Evolutionary conservation across 2,888 invertebrate species (phyloP), one percentile per base, ranked within the genome.

Genomic region (Melanargia galathea): DNA sequence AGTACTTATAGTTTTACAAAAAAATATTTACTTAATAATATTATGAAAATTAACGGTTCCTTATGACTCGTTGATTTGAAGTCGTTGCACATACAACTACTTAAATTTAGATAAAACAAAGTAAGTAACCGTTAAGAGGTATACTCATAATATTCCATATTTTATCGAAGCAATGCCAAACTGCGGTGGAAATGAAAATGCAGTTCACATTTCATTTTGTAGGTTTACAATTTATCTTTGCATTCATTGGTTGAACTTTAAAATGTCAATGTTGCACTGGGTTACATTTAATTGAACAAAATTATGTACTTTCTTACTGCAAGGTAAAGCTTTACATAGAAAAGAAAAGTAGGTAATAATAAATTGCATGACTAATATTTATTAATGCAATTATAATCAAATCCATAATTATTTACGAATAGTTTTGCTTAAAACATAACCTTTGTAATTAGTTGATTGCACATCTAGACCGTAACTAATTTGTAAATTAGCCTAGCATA

Each of bases 201-300:
- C 10, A 10, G 20, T 45, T 45, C 20, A 45, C 43, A 45, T 45
- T 45, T 45, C 5, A 43, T 5, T 43, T 16, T 13, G 11, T 35
- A 13, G 0, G 13, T 6, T 16, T 6, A 40, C 6, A 13, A n/a
- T 24, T 13, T 11, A 48, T 24, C 22, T 22, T 13, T 5, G 13
- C 13, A 2, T 48, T 48, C 5, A 24, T 26, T n/a, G 22, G 2
- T 16, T 48, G 0, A 26, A 30, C 11, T 51, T 33, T 33, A 18
- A 51, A 51, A 51, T 51, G 51, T 33, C 51, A 51, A 51, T 51
- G 51, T 33, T 51, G 33, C 18, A 16, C 48, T 46, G 20, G 22
- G 10, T 40, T 40, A 40, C 10, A 3, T 35, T 40, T 7, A 7
- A n/a, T n/a, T 18, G 4, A 2, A 16, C 1, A 3, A 38, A 38